Percentiles rank a stretch among this genome's conserved stretches.
phyloP scores from a whole-genome alignment of 2,113 vertebrate species.

The Anser brachyrhynchus region DNA sequence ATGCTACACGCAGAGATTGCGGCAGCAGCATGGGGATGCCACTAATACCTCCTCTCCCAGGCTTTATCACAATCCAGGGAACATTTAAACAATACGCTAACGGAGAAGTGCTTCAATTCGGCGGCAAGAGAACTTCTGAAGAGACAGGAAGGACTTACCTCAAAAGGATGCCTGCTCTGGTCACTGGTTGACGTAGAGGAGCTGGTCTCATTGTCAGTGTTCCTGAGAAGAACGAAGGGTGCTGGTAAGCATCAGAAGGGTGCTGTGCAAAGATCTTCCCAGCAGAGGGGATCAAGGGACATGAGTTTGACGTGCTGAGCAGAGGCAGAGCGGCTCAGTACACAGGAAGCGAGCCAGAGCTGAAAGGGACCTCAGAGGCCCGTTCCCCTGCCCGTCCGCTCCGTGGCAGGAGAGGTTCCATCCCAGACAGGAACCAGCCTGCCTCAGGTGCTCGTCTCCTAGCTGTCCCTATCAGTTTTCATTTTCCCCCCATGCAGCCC shows the following conservation, averaged over 20 bases:
- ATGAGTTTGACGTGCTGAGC: background rate
- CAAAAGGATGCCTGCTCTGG: constrained; percentile 88
- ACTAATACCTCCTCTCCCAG: background rate
- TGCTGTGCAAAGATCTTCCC: background rate
- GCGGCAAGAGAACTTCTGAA: background rate
- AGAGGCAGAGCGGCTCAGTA: background rate
- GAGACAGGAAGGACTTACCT: constrained; percentile 67
- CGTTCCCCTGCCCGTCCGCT: background rate
- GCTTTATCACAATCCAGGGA: background rate
- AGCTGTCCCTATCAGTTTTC: rapidly evolving
- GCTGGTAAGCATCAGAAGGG: background rate
- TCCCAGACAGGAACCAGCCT: background rate
- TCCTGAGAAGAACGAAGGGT: constrained; percentile 69
- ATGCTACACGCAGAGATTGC: rapidly evolving
- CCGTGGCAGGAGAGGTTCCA: background rate
- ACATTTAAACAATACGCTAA: rapidly evolving
- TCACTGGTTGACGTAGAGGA: constrained; percentile 81
- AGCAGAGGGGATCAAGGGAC: background rate
- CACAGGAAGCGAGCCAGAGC: background rate
- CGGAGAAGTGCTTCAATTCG: background rate
- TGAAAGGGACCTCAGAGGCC: background rate
- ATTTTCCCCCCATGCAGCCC: background rate
- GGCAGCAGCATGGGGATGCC: background rate
- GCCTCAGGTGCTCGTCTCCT: background rate
- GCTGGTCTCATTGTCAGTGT: constrained; percentile 84